Conservation (phyloP, 2,113 vertebrate species). For the Hyaena hyaena region DNA sequence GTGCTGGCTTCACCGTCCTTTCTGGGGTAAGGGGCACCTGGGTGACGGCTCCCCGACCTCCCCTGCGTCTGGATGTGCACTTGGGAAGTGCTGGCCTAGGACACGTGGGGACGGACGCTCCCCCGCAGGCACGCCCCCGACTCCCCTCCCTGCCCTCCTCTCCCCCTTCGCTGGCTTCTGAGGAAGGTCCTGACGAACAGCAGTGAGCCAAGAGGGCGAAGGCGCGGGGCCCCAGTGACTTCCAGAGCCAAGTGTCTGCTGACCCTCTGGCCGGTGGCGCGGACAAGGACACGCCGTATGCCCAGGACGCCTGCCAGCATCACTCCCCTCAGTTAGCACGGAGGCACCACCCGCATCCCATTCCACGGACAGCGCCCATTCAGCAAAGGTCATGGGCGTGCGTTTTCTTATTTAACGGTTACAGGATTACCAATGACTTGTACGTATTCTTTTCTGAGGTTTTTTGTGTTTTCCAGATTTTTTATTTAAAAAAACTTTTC, state of each 20-base stretch:
- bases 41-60: not conserved
- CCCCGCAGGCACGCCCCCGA: not conserved
- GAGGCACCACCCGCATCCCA: not conserved
- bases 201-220: not conserved
- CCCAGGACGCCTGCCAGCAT: not conserved
- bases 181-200: too few species aligned
- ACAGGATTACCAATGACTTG: not conserved
- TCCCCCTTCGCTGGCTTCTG: not conserved
- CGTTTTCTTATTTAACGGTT: not conserved
- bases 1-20: not conserved
- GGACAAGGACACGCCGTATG: not conserved
- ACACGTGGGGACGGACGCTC: rapidly evolving
- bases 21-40: not conserved
- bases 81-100: not conserved
- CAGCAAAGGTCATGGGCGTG: not conserved
- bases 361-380: not conserved
- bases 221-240: not conserved
- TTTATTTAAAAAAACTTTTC: not conserved
- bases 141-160: not conserved
- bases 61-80: not conserved
- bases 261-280: too few species aligned
- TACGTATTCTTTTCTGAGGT: not conserved
- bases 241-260: not conserved
- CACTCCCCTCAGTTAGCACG: not conserved
- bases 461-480: not conserved